A percentile compares a stretch with the other conserved stretches of the same genome.
Conservation (phyloP, 2,797 vertebrate species). For the Acropternis orthonyx region DNA sequence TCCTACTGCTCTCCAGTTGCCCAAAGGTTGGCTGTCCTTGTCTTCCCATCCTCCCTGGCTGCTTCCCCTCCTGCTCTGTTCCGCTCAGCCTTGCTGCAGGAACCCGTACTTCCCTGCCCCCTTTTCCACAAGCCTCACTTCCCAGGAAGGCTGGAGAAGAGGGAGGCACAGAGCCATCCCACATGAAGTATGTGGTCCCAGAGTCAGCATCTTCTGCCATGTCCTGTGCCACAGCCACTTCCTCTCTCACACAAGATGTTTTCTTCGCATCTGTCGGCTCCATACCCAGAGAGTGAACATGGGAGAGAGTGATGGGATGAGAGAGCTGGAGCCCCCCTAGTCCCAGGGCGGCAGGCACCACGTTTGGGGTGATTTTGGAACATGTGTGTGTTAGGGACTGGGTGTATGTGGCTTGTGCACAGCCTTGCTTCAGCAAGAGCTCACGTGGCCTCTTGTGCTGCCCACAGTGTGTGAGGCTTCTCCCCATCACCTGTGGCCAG, state of each 20-base stretch:
- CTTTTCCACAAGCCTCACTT: background rate
- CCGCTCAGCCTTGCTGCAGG: background rate
- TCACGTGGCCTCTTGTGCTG: fast-evolving
- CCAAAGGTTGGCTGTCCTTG: background rate
- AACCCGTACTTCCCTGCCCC: fast-evolving
- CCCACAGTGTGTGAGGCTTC: fast-evolving
- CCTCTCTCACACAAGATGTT: background rate
- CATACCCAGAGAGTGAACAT: fast-evolving
- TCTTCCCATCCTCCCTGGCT: background rate
- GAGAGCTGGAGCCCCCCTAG: fast-evolving
- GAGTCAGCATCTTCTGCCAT: background rate
- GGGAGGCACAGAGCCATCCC: background rate
- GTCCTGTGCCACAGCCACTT: background rate
- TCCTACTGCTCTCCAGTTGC: background rate
- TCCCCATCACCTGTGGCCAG: fast-evolving
- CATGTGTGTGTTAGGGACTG: fast-evolving
- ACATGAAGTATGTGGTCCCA: background rate
- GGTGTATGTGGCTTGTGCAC: background rate
- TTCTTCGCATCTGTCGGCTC: background rate
- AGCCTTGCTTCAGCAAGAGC: background rate
- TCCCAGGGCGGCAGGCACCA: background rate
- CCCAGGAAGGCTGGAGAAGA: background rate
- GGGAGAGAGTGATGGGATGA: background rate
- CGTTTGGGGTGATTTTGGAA: background rate
- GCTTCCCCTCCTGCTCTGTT: background rate